Evolutionary conservation across 2,797 vertebrate genomes (phyloP).

Genomic region (Austrolebias charrua): DNA sequence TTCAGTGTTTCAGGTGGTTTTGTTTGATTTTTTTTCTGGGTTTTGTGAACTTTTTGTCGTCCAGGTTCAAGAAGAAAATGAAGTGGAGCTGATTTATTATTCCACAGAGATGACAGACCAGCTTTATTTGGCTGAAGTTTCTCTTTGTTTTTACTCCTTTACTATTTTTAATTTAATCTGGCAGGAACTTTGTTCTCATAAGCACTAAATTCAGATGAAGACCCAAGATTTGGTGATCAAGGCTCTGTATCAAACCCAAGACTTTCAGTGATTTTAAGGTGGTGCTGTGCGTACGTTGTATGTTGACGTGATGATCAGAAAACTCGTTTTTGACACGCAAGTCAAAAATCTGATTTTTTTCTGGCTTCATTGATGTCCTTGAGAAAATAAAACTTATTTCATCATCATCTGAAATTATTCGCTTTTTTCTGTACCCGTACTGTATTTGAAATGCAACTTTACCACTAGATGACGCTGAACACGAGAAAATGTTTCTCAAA

Average conservation of each 20-base stretch:
- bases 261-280: slow-evolving; percentile 68
- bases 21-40: background rate
- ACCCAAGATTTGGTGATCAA: slow-evolving; percentile 17
- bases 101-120: slow-evolving; percentile 47
- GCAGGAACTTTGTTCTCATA: slow-evolving; percentile 11
- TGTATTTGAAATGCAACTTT: background rate
- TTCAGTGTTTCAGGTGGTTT: background rate
- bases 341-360: slow-evolving; percentile 56
- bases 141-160: slow-evolving; percentile 10
- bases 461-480: slow-evolving; percentile 47
- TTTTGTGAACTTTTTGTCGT: background rate
- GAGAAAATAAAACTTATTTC: slow-evolving; percentile 74
- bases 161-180: slow-evolving; percentile 21
- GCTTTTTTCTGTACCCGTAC: background rate
- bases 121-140: slow-evolving; percentile 28
- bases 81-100: slow-evolving; percentile 25
- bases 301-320: slow-evolving; percentile 74
- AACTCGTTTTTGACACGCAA: slow-evolving; percentile 71
- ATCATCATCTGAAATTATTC: slow-evolving; percentile 9
- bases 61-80: background rate
- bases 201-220: slow-evolving; percentile 1
- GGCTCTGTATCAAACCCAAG: slow-evolving; percentile 40
- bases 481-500: too few relatives aligned
- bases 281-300: slow-evolving; percentile 67
- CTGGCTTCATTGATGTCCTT: slow-evolving; percentile 72